Evolutionary conservation across 2,888 invertebrate species (phyloP), one percentile per base, ranked within the genome.

Genomic region (Eupithecia abbreviata): DNA sequence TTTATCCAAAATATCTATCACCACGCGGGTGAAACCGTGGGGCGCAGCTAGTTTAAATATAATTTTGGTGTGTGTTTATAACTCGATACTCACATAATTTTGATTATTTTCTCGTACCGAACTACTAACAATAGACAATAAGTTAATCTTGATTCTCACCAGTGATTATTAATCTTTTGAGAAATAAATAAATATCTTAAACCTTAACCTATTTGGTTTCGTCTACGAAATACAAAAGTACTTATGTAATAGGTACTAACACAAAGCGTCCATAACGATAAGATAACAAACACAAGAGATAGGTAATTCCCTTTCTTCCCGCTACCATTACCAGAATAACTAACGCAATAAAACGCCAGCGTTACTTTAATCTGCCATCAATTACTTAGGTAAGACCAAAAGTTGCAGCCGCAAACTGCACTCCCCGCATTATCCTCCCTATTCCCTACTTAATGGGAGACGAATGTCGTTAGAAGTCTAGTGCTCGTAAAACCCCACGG

Each of bases 401-500:
- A 91, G 86, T 91, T 90, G 88, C 88, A 88, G 90, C 90, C 91
- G 90, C 92, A 92, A 92, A 93, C 90, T 91, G 90, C 88, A 89
- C 90, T 90, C 89, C 88, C 84, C 87, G 90, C 86, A 92, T 92
- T 92, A 93, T 91, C 91, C 90, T 87, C 89, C 88, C 90, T 90
- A 91, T 92, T 90, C 88, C 89, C 90, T 89, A 90, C 89, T 92
- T 93, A 93, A 92, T 92, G 92, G 89, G 87, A 91, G 92, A 92
- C 88, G 91, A 91, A 92, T 92, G 91, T 92, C 92, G 92, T 93
- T 93, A 91, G 90, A 90, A 90, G 89, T 92, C 88, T 89, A 92
- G 90, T 88, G 90, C 90, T 91, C 92, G 91, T 92, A 91, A 93
- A 93, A 91, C 89, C 89, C 89, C 85, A 86, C 83, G 90, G 89